Evolutionary conservation across 2,113 vertebrate genomes (phyloP).

Genomic region (Tringa solitaria): DNA sequence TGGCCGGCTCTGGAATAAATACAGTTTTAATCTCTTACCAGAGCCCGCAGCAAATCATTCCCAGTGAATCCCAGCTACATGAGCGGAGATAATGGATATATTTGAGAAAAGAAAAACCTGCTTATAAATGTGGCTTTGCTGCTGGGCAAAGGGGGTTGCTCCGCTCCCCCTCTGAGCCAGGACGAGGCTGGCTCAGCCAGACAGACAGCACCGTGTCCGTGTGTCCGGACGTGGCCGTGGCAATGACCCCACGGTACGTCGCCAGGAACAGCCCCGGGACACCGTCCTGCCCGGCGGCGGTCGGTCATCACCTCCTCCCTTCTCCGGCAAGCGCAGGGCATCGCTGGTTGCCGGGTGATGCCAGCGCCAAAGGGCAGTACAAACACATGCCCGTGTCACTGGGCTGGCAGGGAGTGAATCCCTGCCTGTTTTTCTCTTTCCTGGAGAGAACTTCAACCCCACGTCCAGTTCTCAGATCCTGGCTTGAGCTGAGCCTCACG

Average conservation of each 20-base stretch:
- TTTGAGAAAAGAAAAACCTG: neutral
- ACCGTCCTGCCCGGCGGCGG: neutral
- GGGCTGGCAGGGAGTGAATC: neutral
- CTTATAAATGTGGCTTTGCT: neutral
- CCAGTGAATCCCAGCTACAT: neutral
- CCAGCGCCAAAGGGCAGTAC: neutral
- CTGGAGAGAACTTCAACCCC: neutral
- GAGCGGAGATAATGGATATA: neutral
- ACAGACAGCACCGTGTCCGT: neutral
- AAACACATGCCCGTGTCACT: neutral
- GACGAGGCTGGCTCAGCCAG: neutral
- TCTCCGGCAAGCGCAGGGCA: neutral
- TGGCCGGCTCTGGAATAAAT: neutral
- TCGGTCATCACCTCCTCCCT: neutral
- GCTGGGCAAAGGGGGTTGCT: neutral
- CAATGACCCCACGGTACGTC: too few species aligned
- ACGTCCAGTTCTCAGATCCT: fast-evolving
- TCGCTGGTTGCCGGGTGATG: neutral
- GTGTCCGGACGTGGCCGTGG: fast-evolving
- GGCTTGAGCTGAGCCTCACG: neutral
- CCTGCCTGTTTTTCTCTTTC: neutral
- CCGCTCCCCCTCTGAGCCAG: neutral
- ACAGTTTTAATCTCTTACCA: neutral
- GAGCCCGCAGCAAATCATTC: neutral
- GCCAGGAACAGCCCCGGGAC: neutral